phyloP scores from a whole-genome alignment of 37 sponge, comb jelly and placozoan species.

The Beroe forskalii region DNA sequence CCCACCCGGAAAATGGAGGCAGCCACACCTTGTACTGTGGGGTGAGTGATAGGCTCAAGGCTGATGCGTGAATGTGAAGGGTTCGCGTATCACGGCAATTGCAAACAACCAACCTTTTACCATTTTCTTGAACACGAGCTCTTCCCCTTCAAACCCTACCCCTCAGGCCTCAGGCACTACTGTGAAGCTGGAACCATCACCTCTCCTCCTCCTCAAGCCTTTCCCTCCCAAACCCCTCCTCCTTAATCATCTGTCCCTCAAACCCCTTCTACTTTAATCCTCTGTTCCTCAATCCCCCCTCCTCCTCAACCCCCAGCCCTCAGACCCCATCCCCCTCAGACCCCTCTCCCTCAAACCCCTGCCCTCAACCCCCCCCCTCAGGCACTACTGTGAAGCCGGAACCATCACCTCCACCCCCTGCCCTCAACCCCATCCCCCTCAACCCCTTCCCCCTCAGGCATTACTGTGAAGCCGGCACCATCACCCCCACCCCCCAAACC shows the following conservation, averaged over 20 bases:
- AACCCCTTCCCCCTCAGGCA: constrained; percentile 14
- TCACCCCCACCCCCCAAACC: constrained; percentile 46
- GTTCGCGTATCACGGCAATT: too few relatives aligned
- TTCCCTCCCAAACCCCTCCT: neutral
- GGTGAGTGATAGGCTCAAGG: too few relatives aligned
- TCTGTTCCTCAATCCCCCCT: constrained; percentile 49
- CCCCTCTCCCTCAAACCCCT: constrained; percentile 6
- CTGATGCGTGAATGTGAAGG: too few relatives aligned
- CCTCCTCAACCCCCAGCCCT: neutral
- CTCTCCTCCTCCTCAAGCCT: neutral
- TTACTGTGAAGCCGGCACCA: constrained; percentile 65
- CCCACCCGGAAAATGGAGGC: neutral
- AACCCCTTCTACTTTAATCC: too few relatives aligned
- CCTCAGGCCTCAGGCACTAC: too few relatives aligned
- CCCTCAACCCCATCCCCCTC: too few relatives aligned
- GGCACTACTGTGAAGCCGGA: constrained; percentile 36
- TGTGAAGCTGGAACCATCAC: neutral
- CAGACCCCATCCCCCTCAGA: constrained; percentile 65
- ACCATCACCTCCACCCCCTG: constrained; percentile 37
- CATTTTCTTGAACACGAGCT: neutral
- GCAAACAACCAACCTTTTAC: too few relatives aligned
- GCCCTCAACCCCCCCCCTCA: neutral
- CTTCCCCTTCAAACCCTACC: too few relatives aligned
- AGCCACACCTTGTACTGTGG: neutral
- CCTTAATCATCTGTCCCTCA: neutral